phyloP scores from a whole-genome alignment of 2,113 vertebrate species.

The Penelope pileata region DNA sequence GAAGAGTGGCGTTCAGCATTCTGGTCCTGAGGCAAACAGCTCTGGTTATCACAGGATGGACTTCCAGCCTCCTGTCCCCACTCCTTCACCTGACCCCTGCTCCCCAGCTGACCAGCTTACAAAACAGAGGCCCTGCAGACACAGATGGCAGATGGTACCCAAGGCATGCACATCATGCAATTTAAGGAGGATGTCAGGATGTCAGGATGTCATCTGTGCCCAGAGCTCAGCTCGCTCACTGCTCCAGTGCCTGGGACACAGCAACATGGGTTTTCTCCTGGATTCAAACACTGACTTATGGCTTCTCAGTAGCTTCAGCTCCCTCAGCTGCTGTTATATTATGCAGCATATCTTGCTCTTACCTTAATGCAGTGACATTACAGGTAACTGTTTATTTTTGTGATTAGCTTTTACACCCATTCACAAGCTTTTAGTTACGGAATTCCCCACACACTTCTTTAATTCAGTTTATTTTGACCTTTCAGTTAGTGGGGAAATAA shows the following conservation, averaged over 20 bases:
- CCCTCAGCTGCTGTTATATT: neutral
- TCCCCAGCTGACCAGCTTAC: neutral
- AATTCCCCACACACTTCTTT: neutral
- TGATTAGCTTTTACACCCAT: neutral
- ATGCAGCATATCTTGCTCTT: neutral
- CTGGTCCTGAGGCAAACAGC: neutral
- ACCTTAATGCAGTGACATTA: neutral
- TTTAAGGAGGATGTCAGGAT: neutral
- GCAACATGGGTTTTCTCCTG: neutral
- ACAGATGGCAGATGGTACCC: neutral
- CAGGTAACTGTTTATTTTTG: slow-evolving; percentile 34
- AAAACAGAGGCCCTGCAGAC: rapidly evolving
- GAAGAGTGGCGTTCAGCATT: neutral
- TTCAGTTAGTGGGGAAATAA: neutral
- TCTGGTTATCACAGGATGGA: neutral
- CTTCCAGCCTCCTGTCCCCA: neutral
- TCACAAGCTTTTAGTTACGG: slow-evolving; percentile 21
- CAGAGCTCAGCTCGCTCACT: neutral
- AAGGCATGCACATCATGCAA: rapidly evolving
- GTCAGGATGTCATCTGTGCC: neutral
- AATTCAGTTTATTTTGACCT: slow-evolving; percentile 29
- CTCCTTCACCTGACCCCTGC: neutral
- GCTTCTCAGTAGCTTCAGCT: neutral
- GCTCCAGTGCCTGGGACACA: neutral
- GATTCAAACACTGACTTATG: neutral